phyloP scores from a whole-genome alignment of 2,888 invertebrate genomes.

The Archips crataeganus region DNA sequence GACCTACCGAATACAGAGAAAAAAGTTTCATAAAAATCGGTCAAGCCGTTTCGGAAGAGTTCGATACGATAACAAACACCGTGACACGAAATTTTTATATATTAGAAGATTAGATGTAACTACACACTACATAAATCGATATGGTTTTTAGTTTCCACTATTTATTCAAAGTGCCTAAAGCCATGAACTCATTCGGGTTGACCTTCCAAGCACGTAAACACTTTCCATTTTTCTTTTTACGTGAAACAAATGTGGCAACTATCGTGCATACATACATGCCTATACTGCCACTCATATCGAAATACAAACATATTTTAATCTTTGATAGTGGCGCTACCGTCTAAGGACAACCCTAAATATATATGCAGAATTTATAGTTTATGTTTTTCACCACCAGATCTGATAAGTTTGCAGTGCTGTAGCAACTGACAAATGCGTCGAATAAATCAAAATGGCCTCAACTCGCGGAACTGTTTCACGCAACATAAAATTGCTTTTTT shows the following conservation, averaged over 20 bases:
- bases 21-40: too few species aligned
- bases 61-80: too few species aligned
- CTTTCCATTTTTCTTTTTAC: constrained; percentile 61
- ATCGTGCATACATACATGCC: constrained; percentile 58
- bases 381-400: background rate
- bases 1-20: too few species aligned
- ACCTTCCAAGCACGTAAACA: constrained; percentile 37
- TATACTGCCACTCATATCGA: constrained; percentile 21
- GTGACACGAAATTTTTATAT: too few species aligned
- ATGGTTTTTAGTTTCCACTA: constrained; percentile 32
- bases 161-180: constrained; percentile 24
- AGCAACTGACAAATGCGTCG: constrained; percentile 68
- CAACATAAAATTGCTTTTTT: constrained; percentile 48
- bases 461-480: constrained; percentile 63
- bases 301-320: constrained; percentile 19
- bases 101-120: too few species aligned
- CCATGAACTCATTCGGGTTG: constrained; percentile 40
- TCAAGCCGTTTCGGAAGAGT: too few species aligned
- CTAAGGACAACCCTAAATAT: background rate
- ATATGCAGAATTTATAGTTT: constrained; percentile 7
- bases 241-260: constrained; percentile 57
- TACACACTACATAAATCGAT: constrained; percentile 16
- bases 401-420: constrained; percentile 15
- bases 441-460: constrained; percentile 69
- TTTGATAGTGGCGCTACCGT: background rate